Percentiles rank a stretch among this genome's conserved stretches.
Conservation (phyloP, 2,113 vertebrate genomes). For the Thalassarche chlororhynchos region DNA sequence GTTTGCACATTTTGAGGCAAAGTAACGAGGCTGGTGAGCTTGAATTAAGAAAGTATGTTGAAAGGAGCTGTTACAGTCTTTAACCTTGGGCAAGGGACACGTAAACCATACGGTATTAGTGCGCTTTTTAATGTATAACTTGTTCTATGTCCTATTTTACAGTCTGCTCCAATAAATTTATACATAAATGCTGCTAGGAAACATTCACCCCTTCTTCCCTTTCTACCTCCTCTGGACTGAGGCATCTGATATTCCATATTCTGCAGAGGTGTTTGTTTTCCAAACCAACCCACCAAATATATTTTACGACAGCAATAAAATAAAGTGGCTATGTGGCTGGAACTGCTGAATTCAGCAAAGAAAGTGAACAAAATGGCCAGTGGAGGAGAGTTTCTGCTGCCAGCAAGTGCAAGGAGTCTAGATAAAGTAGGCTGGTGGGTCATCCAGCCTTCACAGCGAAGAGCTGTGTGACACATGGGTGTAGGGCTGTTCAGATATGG, state of each 20-base stretch:
- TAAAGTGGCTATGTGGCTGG: not conserved
- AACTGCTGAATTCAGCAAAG: conserved; percentile 16
- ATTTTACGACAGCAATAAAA: conserved; percentile 33
- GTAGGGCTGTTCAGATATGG: not conserved
- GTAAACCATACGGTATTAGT: not conserved
- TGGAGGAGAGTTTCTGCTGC: not conserved
- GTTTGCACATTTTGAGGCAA: conserved; percentile 11
- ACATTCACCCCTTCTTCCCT: not conserved
- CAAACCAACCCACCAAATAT: conserved; percentile 9
- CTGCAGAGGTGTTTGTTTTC: not conserved
- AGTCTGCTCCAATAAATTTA: not conserved
- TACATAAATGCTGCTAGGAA: not conserved
- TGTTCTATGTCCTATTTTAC: not conserved
- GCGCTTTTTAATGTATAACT: not conserved
- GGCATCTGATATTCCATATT: not conserved
- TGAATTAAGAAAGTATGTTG: conserved; percentile 7
- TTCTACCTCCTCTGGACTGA: not conserved
- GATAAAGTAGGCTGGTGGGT: not conserved
- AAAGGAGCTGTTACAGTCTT: conserved; percentile 32
- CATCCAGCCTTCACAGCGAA: fast-evolving
- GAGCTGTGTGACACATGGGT: not conserved
- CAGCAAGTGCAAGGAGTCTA: not conserved
- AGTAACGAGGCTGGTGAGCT: not conserved
- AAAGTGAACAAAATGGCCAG: not conserved
- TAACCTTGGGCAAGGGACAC: not conserved